Conservation (phyloP, 2,113 vertebrate genomes). For the Tupaia tana region DNA sequence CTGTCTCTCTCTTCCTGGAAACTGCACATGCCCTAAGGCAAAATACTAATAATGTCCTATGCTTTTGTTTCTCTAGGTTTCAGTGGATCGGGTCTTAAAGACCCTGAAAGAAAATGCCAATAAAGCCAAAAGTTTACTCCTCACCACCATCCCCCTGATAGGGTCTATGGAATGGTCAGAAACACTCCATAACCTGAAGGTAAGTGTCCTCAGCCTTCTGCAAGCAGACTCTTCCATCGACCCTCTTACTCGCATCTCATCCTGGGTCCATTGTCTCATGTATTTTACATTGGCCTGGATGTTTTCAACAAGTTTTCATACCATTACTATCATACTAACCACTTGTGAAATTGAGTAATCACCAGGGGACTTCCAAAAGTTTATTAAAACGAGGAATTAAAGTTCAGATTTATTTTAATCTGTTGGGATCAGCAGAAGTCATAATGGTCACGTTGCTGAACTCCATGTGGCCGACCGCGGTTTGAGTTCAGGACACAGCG, state of each 20-base stretch:
- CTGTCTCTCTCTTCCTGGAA: no score
- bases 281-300: background rate
- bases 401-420: no score
- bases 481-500: no score
- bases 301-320: background rate
- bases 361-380: no score
- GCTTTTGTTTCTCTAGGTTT: conserved; percentile 90
- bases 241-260: background rate
- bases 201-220: conserved; percentile 75
- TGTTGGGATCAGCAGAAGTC: no score
- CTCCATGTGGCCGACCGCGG: no score
- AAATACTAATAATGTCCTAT: background rate
- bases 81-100: conserved; percentile 97
- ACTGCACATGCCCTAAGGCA: no score
- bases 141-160: conserved; percentile 94
- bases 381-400: no score
- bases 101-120: conserved; percentile 97
- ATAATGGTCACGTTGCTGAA: no score
- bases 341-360: background rate
- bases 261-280: background rate
- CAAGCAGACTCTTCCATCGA: background rate
- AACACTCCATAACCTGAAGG: conserved; percentile 91
- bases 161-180: conserved; percentile 94
- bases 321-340: background rate
- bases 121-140: conserved; percentile 96